A percentile compares a stretch with the other conserved stretches of the same genome.
These are phyloP conservation scores for Papilio gigon DNA, from an alignment of 2,888 invertebrate species.

Conservation along the genomic window DNA sequence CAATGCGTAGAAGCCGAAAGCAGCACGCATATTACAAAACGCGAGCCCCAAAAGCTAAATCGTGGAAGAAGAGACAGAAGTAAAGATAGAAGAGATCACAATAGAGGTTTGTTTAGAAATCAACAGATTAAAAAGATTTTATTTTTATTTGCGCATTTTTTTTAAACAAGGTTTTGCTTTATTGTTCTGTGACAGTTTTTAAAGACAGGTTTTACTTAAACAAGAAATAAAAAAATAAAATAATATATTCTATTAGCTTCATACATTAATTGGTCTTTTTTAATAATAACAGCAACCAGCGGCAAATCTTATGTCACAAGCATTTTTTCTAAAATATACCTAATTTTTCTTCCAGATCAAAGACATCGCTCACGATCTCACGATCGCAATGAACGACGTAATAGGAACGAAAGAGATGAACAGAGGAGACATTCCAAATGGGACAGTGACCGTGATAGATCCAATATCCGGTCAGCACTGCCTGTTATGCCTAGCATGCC, in stretches of 20 bases:
- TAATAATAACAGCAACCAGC: too few species aligned
- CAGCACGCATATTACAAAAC: conserved; percentile 41
- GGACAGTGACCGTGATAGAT: conserved; percentile 46
- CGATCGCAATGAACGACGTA: conserved; percentile 46
- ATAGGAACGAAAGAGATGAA: conserved; percentile 46
- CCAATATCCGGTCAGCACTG: conserved; percentile 15
- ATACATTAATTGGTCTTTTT: too few species aligned
- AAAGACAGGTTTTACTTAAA: too few species aligned
- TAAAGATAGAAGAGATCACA: conserved; percentile 38
- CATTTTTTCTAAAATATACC: too few species aligned
- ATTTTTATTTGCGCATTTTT: too few species aligned
- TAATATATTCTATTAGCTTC: too few species aligned
- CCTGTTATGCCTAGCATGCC: conserved; percentile 40
- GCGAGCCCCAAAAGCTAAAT: conserved; percentile 35
- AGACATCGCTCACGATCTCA: conserved; percentile 48
- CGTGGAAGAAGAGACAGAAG: conserved; percentile 36
- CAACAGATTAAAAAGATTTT: too few species aligned
- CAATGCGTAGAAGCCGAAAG: conserved; percentile 34
- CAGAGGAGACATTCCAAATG: conserved; percentile 51
- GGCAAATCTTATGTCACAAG: too few species aligned
- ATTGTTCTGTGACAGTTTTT: too few species aligned
- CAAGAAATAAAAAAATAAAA: too few species aligned
- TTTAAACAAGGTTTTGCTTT: too few species aligned
- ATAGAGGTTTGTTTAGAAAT: conserved; percentile 46
- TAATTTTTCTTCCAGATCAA: conserved; percentile 43